Conservation (phyloP, 2,797 vertebrate species). For the Macropus fuliginosus region DNA sequence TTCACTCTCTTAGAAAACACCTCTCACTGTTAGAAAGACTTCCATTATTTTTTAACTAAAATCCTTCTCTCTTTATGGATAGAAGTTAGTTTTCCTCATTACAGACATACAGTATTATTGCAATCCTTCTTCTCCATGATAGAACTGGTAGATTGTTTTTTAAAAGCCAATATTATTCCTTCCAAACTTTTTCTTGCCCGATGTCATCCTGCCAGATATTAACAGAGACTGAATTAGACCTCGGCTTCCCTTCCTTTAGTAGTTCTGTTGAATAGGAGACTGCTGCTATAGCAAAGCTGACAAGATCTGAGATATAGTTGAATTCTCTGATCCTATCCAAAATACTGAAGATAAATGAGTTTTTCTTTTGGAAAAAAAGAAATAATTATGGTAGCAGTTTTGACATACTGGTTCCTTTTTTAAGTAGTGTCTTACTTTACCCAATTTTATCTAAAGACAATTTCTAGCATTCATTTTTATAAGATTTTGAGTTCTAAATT, state of each 20-base stretch:
- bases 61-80: not conserved
- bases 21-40: not conserved
- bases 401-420: conserved; percentile 9
- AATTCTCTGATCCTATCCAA: conserved; percentile 17
- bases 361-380: conserved; percentile 56
- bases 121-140: not conserved
- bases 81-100: not conserved
- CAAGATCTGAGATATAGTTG: conserved; percentile 32
- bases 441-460: not conserved
- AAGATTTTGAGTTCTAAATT: not conserved
- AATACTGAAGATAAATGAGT: conserved; percentile 29
- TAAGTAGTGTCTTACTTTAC: not conserved
- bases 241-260: conserved; percentile 1
- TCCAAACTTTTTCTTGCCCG: conserved; percentile 10
- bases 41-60: not conserved
- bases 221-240: conserved; percentile 16
- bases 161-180: not conserved
- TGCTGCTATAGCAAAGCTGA: not conserved
- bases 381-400: conserved; percentile 20
- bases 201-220: conserved; percentile 34
- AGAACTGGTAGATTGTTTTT: not conserved
- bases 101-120: not conserved
- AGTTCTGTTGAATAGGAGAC: conserved; percentile 34
- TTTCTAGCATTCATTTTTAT: not conserved
- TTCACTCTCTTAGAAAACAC: not conserved